A percentile compares a stretch with the other conserved stretches of the same genome.
These are phyloP conservation scores for Trinorchestia longiramus DNA, from an alignment of 1,140 invertebrate species.

Conservation along the genomic window DNA sequence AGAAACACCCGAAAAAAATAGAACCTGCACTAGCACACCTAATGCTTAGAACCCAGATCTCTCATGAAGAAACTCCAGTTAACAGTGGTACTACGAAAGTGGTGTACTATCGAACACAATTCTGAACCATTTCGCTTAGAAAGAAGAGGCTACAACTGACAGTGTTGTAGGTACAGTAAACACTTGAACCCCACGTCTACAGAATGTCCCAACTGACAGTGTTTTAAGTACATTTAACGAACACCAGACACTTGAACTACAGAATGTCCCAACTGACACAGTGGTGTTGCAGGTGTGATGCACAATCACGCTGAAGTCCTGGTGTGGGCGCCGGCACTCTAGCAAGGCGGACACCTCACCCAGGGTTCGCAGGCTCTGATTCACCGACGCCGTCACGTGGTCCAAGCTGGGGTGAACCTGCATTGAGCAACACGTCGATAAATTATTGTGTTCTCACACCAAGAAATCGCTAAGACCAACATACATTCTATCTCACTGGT, in stretches of 20 bases:
- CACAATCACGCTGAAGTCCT: constrained; percentile 82
- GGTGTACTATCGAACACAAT: not conserved
- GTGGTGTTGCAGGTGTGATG: constrained; percentile 84
- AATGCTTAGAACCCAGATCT: not conserved
- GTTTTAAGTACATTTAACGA: no score
- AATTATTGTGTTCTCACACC: not conserved
- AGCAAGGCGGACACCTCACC: constrained; percentile 77
- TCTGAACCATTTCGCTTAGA: not conserved
- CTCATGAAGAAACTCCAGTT: not conserved
- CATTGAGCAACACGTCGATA: constrained; percentile 67
- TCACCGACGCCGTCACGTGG: constrained; percentile 66
- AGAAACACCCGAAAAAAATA: no score
- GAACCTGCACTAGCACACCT: not conserved
- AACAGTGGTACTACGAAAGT: not conserved
- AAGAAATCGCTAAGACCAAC: no score
- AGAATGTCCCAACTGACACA: constrained; percentile 73
- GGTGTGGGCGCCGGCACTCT: constrained; percentile 83
- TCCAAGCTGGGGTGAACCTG: constrained; percentile 75
- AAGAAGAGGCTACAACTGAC: not conserved
- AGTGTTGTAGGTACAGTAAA: not conserved
- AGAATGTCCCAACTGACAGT: not conserved
- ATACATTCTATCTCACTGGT: no score
- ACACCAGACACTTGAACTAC: no score
- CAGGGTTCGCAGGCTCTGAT: constrained; percentile 66
- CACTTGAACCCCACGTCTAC: not conserved